Evolutionary conservation across 2,113 vertebrate species (phyloP), one percentile per base, ranked within the genome.

Genomic region (Oreochromis spilurus): DNA sequence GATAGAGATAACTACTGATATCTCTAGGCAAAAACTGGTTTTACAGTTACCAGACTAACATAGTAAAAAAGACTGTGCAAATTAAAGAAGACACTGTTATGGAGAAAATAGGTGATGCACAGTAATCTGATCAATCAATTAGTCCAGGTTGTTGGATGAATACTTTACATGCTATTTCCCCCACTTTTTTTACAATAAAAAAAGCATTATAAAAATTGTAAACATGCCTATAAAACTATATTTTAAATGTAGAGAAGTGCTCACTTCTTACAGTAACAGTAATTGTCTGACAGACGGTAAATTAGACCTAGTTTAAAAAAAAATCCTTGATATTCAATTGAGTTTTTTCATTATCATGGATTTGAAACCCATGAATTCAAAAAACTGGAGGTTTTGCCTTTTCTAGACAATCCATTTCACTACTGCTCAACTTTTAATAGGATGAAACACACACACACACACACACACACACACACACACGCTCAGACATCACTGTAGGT

Each of bases 401-500:
- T n/a, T 85, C 16, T 19, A 67, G 9, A 13, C 0, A 81, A 48
- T 36, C 38, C 17, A 72, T 21, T 57, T 78, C 24, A 58, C 62
- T 48, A 58, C 3, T 53, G 45, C 38, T 53, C 26, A 55, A 60
- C 17, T 88, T 36, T 81, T 54, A 48, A 75, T 75, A 7, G 43
- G 75, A 57, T 31, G 3, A 84, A 54, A 36, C 82, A 84, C 36
- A 34, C 80, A 83, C 31, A 67, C 29, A 60, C 75, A 21, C 17
- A n/a, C 70, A 57, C 45, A 81, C 62, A 31, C 81, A 82, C 26
- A 87, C 54, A 58, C 82, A 81, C 31, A 72, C 79, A 26, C 5
- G 9, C 72, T 83, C 84, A 91, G 90, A 91, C 87, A 81, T 36
- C 6, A 84, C 87, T 54, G 80, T 83, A 91, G 93, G 93, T 94